These are phyloP conservation scores for Athrips mouffetella DNA, from an alignment of 2,888 invertebrate species.

Conservation along the genomic window DNA sequence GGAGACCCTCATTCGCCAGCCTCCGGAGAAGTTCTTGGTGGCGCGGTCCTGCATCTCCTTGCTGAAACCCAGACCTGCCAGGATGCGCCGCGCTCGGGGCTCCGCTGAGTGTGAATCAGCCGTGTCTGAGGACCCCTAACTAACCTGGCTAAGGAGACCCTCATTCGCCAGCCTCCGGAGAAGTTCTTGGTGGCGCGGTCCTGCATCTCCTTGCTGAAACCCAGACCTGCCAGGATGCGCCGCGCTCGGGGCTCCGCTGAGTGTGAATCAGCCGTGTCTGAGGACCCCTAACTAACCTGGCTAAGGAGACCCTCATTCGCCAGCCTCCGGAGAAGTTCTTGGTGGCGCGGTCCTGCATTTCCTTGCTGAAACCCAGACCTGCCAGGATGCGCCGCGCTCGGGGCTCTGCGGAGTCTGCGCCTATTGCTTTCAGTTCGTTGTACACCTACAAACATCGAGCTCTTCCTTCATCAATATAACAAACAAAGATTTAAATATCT, in stretches of 20 bases:
- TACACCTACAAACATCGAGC: slow-evolving; percentile 84
- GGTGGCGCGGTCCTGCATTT: slow-evolving; percentile 94
- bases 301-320: slow-evolving; percentile 99
- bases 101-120: no score
- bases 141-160: no score
- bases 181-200: slow-evolving; percentile 93
- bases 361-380: slow-evolving; percentile 95
- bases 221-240: no score
- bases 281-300: slow-evolving; percentile 64
- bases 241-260: no score
- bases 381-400: slow-evolving; percentile 96
- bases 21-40: slow-evolving; percentile 93
- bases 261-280: no score
- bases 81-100: no score
- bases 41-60: slow-evolving; percentile 94
- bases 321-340: slow-evolving; percentile 96
- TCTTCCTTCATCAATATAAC: no score
- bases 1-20: slow-evolving; percentile 99
- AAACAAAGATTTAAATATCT: no score
- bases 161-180: slow-evolving; percentile 99
- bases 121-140: no score
- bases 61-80: no score
- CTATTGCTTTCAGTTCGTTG: slow-evolving; percentile 96
- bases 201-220: no score
- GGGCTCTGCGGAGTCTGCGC: slow-evolving; percentile 98